phyloP scores from a whole-genome alignment of 1,140 invertebrate genomes.

The Halesus radiatus region DNA sequence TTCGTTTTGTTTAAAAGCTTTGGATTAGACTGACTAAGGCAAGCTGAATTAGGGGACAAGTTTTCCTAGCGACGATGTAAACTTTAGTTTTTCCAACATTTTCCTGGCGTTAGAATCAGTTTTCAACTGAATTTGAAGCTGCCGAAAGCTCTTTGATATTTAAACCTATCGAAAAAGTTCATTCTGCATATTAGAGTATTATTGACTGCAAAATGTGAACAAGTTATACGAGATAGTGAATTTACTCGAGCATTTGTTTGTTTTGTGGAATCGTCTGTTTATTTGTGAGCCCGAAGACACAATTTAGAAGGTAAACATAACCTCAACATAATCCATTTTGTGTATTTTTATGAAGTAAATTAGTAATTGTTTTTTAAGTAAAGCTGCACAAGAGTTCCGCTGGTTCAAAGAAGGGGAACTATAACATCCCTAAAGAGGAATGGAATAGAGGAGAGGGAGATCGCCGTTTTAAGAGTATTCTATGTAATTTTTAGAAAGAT shows the following conservation, averaged over 20 bases:
- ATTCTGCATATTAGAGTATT: too few relatives aligned
- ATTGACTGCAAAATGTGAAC: not conserved
- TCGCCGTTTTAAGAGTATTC: too few relatives aligned
- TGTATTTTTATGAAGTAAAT: not conserved
- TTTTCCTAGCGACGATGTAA: constrained; percentile 9
- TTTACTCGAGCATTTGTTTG: not conserved
- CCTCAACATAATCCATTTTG: not conserved
- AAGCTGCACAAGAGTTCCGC: not conserved
- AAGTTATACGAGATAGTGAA: not conserved
- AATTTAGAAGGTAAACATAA: not conserved
- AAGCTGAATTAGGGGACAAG: constrained; percentile 24
- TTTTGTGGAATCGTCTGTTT: not conserved
- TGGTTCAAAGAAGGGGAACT: not conserved
- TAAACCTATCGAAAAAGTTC: not conserved
- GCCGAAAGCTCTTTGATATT: not conserved
- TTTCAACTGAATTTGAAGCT: not conserved
- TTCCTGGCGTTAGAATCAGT: constrained; percentile 11
- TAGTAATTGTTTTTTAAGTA: not conserved
- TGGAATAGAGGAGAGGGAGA: too few relatives aligned
- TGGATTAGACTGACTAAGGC: not conserved
- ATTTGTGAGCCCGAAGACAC: not conserved
- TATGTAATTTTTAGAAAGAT: too few relatives aligned
- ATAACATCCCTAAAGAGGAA: too few relatives aligned
- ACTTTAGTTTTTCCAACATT: constrained; percentile 29
- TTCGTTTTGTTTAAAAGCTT: too few relatives aligned